Evolutionary conservation across 2,113 vertebrate genomes (phyloP).

Genomic region (Poecile atricapillus): DNA sequence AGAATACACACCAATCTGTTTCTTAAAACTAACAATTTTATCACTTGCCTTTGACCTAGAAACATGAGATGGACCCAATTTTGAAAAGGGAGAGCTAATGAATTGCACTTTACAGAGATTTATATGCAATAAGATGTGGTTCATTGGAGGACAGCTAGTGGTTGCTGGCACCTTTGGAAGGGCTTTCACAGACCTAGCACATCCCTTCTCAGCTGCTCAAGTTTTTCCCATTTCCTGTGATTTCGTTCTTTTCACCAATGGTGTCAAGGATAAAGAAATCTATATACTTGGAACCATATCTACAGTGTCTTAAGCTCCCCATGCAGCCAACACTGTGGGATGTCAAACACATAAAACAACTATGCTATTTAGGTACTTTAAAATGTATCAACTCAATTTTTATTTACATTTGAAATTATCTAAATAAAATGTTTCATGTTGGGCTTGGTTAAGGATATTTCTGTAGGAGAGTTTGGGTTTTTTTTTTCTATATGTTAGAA

Average conservation of each 20-base stretch:
- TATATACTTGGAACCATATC: not conserved
- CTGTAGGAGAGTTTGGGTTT: not conserved
- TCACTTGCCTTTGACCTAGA: not conserved
- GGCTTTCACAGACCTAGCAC: not conserved
- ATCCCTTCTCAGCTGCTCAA: not conserved
- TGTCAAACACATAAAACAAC: not conserved
- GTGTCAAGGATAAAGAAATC: not conserved
- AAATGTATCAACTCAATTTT: not conserved
- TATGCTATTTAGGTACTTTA: not conserved
- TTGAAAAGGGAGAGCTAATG: not conserved
- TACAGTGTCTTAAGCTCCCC: fast-evolving
- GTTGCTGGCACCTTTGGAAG: not conserved
- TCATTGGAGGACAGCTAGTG: not conserved
- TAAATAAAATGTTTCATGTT: not conserved
- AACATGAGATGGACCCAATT: fast-evolving
- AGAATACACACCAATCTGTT: not conserved
- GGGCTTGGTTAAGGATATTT: not conserved
- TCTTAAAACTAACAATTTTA: not conserved
- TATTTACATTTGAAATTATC: not conserved
- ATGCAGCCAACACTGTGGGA: not conserved
- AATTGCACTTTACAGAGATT: not conserved
- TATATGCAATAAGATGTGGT: not conserved
- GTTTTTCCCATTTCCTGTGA: not conserved
- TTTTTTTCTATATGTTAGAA: not conserved
- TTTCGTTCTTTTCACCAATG: not conserved